Evolutionary conservation across 2,888 invertebrate genomes (phyloP), one percentile per base, ranked within the genome.

Genomic region (Cheilosia urbana): DNA sequence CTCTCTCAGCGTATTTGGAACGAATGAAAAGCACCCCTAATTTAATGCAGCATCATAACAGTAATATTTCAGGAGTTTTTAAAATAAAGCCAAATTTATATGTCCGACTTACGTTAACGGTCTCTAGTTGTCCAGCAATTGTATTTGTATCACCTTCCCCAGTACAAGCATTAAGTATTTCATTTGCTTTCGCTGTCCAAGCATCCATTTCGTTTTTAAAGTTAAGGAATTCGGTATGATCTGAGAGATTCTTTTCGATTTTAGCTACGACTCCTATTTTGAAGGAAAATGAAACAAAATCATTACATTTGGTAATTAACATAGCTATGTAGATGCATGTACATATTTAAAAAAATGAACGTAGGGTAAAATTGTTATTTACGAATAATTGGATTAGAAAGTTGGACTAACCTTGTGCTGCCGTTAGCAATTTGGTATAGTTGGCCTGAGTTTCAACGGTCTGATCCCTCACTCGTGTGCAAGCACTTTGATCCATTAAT

Each of bases 141-240:
- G 95, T 94, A 3, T 94, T 94, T 87, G 96, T 94, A 90, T 97
- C 96, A 5, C 97, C 97, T 58, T 96, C 95, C 49, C 96, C 96
- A 76, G 95, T 94, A 88, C 97, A 98, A 87, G 96, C 96, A 89
- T 96, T 95, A 0, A 98, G 94, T 4, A 96, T 95, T 37, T 96
- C 96, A 88, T 96, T 96, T 34, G 97, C 96, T 45, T 95, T 94
- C 75, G 95, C 94, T 30, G 98, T 93, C 98, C 98, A 98, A 79
- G 95, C 94, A 87, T 96, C 95, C 88, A 98, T 94, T 89, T 97
- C 96, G 81, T 95, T 94, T 90, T 97, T 97, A 19, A 97, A 96
- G 89, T 97, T 97, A 7, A 97, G 93, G 91, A 98, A 98, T 90
- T 98, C 97, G 0, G 97, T 97, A 90, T 98, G 97, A 91, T 98